Base-by-base conservation (phyloP, 2,113 vertebrate species). In the Crotalus helleri region DNA sequence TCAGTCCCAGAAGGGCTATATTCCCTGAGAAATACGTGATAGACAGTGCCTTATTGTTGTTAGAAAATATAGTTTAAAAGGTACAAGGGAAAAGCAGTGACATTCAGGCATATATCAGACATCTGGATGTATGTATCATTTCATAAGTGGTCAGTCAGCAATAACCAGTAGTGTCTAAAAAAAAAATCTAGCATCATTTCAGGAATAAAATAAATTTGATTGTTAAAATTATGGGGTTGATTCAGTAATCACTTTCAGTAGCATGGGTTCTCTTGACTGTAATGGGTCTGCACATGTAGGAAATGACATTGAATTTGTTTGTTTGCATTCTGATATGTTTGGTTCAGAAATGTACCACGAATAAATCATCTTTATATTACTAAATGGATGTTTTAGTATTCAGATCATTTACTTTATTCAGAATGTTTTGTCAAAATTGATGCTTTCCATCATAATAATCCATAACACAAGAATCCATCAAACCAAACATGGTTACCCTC, bases 1-100 rank as follows among this genome's bases (percentile, higher is more conserved):
- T 85, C 93, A 95, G 95, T 96, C 96, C 94, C 96, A 58, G 33
- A 95, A 95, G 96, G 88, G 96, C 93, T 95, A 94, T 97, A 97
- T 97, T 97, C 94, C 94, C 95, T 0, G 44, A 95, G 96, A 97
- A 96, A 96, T 90, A 64, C 53, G 88, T 69, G 15, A 8, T 91
- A 93, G 95, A 91, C 96, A 94, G 74, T 96, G 94, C 91, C 87
- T 94, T 94, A 93, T 95, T 95, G 91, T 93, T 94, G 58, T 95
- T 94, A 93, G 61, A 92, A 93, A 96, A 96, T 96, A 94, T 89
- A 23, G 24, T 87, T 87, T 95, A 95, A 96, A 94, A 93, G 93
- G 88, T 91, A 61, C 86, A 94, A 95, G 91, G 74, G 51, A 49
- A 61, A 93, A 90, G 57, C 46, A 53, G 74, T 59, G 4, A 87